phyloP scores from a whole-genome alignment of 1,140 invertebrate species.

The Drosophila nannoptera region DNA sequence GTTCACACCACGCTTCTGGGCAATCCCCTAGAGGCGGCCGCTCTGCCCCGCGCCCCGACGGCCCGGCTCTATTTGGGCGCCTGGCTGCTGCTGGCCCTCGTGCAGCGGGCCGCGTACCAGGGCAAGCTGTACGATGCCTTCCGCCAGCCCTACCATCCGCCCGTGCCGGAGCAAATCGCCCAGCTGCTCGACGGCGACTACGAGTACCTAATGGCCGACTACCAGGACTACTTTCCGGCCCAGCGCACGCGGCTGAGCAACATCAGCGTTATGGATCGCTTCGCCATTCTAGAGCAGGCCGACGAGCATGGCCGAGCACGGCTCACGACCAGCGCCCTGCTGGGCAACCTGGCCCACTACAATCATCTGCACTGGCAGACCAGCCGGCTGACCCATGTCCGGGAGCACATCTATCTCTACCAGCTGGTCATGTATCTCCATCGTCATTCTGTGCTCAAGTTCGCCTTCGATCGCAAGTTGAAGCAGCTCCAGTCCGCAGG shows the following conservation, averaged over 20 bases:
- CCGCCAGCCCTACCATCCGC: conserved; percentile 26
- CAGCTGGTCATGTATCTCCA: conserved; percentile 61
- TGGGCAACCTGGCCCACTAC: conserved; percentile 46
- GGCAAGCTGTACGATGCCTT: conserved; percentile 63
- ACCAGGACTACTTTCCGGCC: conserved; percentile 49
- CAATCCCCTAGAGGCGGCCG: conserved; percentile 34
- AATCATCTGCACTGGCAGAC: conserved; percentile 42
- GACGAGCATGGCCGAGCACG: not conserved
- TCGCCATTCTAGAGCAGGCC: conserved; percentile 25
- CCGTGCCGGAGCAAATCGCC: conserved; percentile 37
- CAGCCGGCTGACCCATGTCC: conserved; percentile 43
- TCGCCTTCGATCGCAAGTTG: conserved; percentile 59
- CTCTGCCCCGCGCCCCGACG: conserved; percentile 3
- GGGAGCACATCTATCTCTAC: conserved; percentile 56
- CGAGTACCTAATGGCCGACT: conserved; percentile 36
- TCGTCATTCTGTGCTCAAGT: conserved; percentile 51
- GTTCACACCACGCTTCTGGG: conserved; percentile 56
- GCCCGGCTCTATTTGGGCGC: conserved; percentile 15
- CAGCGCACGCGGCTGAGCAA: conserved; percentile 27
- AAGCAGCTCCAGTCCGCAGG: conserved; percentile 58
- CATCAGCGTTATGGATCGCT: conserved; percentile 22
- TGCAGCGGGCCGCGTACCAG: conserved; percentile 55
- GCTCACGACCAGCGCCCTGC: conserved; percentile 38
- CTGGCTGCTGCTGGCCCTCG: conserved; percentile 58
- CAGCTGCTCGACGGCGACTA: conserved; percentile 46